A percentile compares a stretch with the other conserved stretches of the same genome.
phyloP scores from a whole-genome alignment of 2,113 vertebrate genomes.

The Colistium nudipinnis region DNA sequence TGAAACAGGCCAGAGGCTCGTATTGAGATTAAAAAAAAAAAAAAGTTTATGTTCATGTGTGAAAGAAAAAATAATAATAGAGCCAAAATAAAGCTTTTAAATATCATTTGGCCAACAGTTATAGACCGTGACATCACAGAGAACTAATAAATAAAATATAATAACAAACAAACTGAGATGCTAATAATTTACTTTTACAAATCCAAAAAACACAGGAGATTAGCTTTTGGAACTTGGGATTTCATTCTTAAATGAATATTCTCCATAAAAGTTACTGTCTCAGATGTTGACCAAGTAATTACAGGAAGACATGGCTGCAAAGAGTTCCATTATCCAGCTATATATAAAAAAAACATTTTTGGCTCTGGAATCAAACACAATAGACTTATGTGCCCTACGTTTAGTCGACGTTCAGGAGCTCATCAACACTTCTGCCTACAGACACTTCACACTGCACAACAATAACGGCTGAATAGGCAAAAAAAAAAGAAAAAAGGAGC shows the following conservation, averaged over 20 bases:
- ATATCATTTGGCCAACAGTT: too few species aligned
- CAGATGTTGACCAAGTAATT: constrained; percentile 35
- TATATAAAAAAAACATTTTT: constrained; percentile 29
- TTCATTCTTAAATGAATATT: constrained; percentile 43
- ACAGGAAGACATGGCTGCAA: constrained; percentile 11
- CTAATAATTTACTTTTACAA: constrained; percentile 18
- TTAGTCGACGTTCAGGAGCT: neutral
- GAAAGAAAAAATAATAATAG: neutral
- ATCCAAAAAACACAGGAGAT: constrained; percentile 25
- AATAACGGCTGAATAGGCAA: constrained; percentile 15
- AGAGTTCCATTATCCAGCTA: constrained; percentile 8
- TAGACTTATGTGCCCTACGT: neutral
- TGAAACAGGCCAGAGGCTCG: neutral
- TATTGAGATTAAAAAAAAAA: neutral
- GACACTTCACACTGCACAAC: constrained; percentile 6
- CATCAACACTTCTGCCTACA: neutral
- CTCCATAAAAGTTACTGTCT: constrained; percentile 13
- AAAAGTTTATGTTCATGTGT: neutral
- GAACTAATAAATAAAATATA: too few species aligned
- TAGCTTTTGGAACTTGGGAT: constrained; percentile 28
- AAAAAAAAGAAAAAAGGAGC: constrained; percentile 12
- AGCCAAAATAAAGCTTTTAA: neutral
- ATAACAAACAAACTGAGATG: neutral
- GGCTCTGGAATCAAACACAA: constrained; percentile 21
- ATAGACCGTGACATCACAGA: neutral